Evolutionary conservation across 2,797 vertebrate genomes (phyloP), one percentile per base, ranked within the genome.

Genomic region (Gallinago stenura): DNA sequence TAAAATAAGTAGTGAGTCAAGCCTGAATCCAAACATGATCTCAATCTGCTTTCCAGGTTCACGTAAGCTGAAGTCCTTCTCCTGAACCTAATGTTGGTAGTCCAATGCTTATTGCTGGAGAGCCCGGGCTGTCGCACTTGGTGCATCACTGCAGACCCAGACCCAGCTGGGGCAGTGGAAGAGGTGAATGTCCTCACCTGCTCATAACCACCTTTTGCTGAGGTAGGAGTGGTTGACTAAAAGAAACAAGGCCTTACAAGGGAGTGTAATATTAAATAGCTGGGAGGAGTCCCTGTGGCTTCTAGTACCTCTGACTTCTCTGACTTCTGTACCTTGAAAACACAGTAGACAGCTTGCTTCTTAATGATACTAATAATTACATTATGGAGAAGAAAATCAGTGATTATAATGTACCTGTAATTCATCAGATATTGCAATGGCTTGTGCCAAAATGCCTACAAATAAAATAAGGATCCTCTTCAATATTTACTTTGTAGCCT

Each of bases 111-210:
- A 15, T 4, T 24, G 28, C 43, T 61, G 1, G 2, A 66, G 28
- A 45, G 25, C 28, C 48, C 0, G 0, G 35, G 7, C 4, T 48
- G 48, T 69, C 66, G 56, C 21, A 9, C n/a, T 51, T 1, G 0
- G 7, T 7, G 18, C 39, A n/a, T 12, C 43, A 10, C 15, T 37
- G 17, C 41, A 65, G 61, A 73, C 7, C 6, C 51, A 69, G 20
- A 19, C 4, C 6, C 77, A 57, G n/a, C 45, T 46, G 24, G 6
- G 26, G 22, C 3, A 35, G 30, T 25, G 28, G 37, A 70, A 37
- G 11, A 68, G 26, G 6, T 26, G 58, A 16, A 51, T 24, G 9
- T 6, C 46, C 39, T 76, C 73, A 7, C n/a, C n/a, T 33, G 35
- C 24, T 37, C 11, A 12, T 2, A 18, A 13, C 15, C 20, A 9